phyloP scores from a whole-genome alignment of 2,888 invertebrate genomes.

The Carcina quercana region DNA sequence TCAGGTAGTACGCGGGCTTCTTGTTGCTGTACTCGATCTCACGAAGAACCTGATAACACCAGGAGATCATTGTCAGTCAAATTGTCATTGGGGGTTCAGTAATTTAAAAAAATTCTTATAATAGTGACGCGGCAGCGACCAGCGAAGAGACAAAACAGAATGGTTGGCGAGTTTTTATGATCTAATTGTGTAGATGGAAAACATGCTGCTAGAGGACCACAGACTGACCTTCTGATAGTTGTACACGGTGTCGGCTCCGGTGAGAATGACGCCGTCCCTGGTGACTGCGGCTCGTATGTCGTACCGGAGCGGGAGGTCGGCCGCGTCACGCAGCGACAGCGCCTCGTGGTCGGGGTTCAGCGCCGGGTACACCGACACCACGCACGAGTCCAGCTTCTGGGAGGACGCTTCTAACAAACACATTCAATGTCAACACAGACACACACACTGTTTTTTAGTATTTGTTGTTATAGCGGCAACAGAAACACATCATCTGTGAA shows the following conservation, averaged over 20 bases:
- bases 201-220: no score
- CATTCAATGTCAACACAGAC: no score
- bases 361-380: conserved; percentile 94
- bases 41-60: conserved; percentile 79
- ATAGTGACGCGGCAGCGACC: no score
- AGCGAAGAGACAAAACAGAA: no score
- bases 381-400: conserved; percentile 92
- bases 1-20: conserved; percentile 96
- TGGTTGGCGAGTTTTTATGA: no score
- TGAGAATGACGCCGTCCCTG: conserved; percentile 89
- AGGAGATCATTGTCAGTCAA: no score
- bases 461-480: no score
- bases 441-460: no score
- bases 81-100: no score
- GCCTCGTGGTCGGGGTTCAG: conserved; percentile 97
- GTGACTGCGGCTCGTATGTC: conserved; percentile 91
- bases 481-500: no score
- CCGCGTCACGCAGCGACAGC: conserved; percentile 82
- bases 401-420: conserved; percentile 36
- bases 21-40: conserved; percentile 95
- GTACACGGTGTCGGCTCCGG: conserved; percentile 85
- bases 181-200: no score
- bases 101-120: no score
- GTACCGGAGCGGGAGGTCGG: conserved; percentile 77
- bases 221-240: conserved; percentile 80